Conservation (phyloP, 2,113 vertebrate genomes). For the Muntiacus muntjak region DNA sequence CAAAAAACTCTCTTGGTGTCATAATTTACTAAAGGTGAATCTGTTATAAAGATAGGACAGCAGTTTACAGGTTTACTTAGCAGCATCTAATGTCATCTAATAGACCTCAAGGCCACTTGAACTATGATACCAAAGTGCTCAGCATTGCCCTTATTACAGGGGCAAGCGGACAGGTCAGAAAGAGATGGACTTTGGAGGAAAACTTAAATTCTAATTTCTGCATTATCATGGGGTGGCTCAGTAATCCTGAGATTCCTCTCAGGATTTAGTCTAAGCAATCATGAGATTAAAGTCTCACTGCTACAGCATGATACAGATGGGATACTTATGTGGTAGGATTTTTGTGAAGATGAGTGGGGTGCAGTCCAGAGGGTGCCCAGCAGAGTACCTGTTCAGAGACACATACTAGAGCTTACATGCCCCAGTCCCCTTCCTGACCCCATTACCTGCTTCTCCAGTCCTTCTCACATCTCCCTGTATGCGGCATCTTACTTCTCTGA, state of each 20-base stretch:
- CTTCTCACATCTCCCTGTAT: accelerated
- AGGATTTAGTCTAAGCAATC: background rate
- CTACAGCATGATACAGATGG: too few species aligned
- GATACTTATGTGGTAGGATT: background rate
- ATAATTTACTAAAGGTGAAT: background rate
- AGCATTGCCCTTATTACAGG: background rate
- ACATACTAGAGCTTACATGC: background rate
- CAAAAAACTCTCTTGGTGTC: background rate
- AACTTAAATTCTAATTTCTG: background rate
- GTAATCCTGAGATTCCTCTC: background rate
- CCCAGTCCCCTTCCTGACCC: background rate
- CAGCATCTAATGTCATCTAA: background rate
- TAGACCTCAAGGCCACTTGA: background rate
- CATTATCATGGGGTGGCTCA: background rate
- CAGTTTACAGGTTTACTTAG: background rate
- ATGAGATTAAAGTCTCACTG: background rate
- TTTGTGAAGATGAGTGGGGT: background rate
- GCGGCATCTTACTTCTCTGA: background rate
- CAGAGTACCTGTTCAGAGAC: background rate
- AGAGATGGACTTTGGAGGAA: background rate
- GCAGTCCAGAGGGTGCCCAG: background rate
- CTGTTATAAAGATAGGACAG: background rate
- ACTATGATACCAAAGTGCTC: background rate
- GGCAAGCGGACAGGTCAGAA: background rate
- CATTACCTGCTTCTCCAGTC: background rate